Conservation (phyloP, 2,113 vertebrate genomes). For the Hipposideros armiger region DNA sequence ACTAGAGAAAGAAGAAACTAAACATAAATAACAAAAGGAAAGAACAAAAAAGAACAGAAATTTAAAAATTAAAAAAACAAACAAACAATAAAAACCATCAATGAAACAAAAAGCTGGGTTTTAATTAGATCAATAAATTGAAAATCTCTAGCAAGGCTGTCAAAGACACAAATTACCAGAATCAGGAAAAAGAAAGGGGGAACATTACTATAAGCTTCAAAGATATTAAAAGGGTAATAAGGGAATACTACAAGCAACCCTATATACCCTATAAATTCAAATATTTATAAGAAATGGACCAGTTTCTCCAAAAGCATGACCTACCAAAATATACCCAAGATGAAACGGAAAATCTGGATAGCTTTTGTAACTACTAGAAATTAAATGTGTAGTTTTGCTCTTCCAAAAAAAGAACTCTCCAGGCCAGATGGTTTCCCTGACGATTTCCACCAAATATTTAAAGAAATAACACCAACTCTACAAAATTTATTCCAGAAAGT, state of each 20-base stretch:
- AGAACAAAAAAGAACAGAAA: background rate
- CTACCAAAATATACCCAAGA: background rate
- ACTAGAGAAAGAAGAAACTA: background rate
- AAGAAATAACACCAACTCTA: slow-evolving; percentile 20
- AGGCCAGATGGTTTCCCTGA: slow-evolving; percentile 29
- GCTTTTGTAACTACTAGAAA: background rate
- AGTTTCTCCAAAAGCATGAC: background rate
- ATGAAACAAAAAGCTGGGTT: background rate
- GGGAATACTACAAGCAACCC: background rate
- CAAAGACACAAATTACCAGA: background rate
- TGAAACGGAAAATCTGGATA: background rate
- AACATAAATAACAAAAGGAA: background rate
- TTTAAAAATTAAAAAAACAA: background rate
- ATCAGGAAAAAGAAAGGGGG: background rate
- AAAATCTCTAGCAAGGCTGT: background rate
- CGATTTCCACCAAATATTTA: slow-evolving; percentile 52
- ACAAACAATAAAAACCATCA: background rate
- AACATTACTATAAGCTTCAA: background rate
- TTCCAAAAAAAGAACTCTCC: background rate
- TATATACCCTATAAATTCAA: background rate
- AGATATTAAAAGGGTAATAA: background rate
- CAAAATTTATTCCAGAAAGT: background rate
- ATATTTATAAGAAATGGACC: background rate
- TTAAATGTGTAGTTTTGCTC: background rate
- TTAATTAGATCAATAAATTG: background rate